Evolutionary conservation across 2,797 vertebrate species (phyloP), one percentile per base, ranked within the genome.

Genomic region (Phoeniculus purpureus): DNA sequence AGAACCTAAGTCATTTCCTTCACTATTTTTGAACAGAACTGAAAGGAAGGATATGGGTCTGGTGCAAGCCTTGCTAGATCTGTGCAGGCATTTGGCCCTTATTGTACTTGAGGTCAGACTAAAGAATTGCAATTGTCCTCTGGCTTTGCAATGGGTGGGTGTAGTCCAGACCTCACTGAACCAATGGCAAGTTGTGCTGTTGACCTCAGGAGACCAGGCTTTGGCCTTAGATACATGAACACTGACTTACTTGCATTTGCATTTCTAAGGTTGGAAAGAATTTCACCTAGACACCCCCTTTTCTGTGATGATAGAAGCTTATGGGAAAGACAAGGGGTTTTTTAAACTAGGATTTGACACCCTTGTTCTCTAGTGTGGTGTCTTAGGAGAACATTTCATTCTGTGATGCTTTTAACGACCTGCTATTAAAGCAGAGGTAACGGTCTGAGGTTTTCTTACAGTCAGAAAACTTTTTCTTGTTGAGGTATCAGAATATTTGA

Each of bases 41-140:
- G 61, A 76, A 89, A 92, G 67, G 58, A 88, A 91, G 89, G 87
- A 82, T 58, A 27, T 78, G 71, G 52, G 25, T 50, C 82, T 56
- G 31, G 32, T 89, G 73, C 52, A 70, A 40, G 23, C 14, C 18
- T 58, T 52, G 20, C 55, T 78, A 22, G 60, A 37, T 79, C 17
- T 48, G 3, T 52, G 8, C 16, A 13, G 14, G 27, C 25, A 19
- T 68, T 81, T 87, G 60, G 25, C 52, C 16, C 13, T 43, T 86
- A 19, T 3, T 80, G 58, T 88, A 15, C 26, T 32, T 45, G 22
- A 61, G 47, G 75, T 84, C 58, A 86, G 15, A 70, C 43, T 85
- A 23, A 72, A 83, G 81, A 85, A 50, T 66, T 85, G 59, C 65
- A 71, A 0, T 90, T 86, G 47, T 66, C 17, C n/a, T 87, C 21